Percentiles rank a stretch among this genome's conserved stretches.
Evolutionary conservation across 2,113 vertebrate species (phyloP).

Genomic region (Urocolius indicus): DNA sequence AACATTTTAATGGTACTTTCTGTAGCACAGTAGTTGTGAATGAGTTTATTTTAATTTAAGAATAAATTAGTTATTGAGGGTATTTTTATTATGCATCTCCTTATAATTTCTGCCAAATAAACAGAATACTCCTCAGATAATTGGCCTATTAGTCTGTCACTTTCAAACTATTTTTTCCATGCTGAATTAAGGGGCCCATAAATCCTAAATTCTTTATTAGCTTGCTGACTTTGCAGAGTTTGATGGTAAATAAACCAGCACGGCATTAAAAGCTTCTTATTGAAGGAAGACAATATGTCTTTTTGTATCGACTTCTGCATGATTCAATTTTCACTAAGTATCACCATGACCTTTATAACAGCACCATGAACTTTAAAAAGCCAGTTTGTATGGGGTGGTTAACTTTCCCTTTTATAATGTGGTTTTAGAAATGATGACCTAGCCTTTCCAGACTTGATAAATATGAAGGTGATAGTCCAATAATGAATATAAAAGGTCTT

Average conservation of each 20-base stretch:
- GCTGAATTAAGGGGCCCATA: conserved; percentile 49
- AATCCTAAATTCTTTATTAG: conserved; percentile 58
- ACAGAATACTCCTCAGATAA: conserved; percentile 53
- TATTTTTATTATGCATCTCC: conserved; percentile 48
- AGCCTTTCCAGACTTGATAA: conserved; percentile 59
- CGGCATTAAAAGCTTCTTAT: conserved; percentile 66
- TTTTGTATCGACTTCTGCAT: conserved; percentile 75
- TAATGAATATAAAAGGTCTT: conserved; percentile 68
- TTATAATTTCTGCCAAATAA: conserved; percentile 58
- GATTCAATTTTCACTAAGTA: conserved; percentile 78
- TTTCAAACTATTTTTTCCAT: conserved; percentile 24
- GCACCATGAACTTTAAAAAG: conserved; percentile 74
- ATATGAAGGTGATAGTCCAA: conserved; percentile 1
- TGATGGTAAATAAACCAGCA: conserved; percentile 69
- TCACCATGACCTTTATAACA: conserved; percentile 66
- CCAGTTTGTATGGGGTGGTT: conserved; percentile 71
- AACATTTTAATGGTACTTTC: conserved; percentile 57
- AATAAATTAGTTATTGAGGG: conserved; percentile 35
- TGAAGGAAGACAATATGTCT: conserved; percentile 70
- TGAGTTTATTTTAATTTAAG: conserved; percentile 44
- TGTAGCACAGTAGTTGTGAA: conserved; percentile 39
- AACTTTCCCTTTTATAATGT: conserved; percentile 58
- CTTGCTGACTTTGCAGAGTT: conserved; percentile 73
- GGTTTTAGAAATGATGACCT: conserved; percentile 62
- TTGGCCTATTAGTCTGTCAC: conserved; percentile 29